These are phyloP conservation scores for Hydraecia micacea DNA, from an alignment of 2,888 invertebrate genomes.

Conservation along the genomic window DNA sequence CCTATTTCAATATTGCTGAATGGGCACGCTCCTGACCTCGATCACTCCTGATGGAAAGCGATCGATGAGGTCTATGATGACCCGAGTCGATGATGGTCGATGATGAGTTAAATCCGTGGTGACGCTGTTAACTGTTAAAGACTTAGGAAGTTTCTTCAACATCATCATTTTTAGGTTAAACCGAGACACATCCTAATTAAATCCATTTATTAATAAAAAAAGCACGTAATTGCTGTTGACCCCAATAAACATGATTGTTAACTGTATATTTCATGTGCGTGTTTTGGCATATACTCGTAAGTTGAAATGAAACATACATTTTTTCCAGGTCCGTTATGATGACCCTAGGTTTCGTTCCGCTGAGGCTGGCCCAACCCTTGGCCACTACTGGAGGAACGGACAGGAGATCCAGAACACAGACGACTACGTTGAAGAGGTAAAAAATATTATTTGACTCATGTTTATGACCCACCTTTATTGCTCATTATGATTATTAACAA, in stretches of 20 bases:
- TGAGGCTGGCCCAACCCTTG: constrained; percentile 87
- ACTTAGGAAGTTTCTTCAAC: background rate
- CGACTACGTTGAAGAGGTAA: constrained; percentile 92
- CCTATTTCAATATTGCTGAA: no score
- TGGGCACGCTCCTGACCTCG: no score
- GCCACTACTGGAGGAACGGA: constrained; percentile 90
- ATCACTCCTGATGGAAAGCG: no score
- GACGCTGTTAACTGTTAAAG: no score
- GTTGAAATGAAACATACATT: background rate
- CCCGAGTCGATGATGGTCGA: no score
- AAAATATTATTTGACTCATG: background rate
- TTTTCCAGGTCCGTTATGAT: constrained; percentile 82
- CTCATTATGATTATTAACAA: background rate
- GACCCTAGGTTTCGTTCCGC: constrained; percentile 85
- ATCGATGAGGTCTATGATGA: no score
- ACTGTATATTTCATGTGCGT: background rate
- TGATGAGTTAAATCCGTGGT: background rate
- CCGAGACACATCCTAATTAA: background rate
- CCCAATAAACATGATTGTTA: background rate
- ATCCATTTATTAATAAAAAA: background rate
- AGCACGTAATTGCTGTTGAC: background rate
- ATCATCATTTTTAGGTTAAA: no score
- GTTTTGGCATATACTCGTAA: background rate
- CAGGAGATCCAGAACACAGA: constrained; percentile 91
- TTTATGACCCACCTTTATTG: background rate